Base-by-base conservation (phyloP, 2,888 invertebrate genomes). In the Thalpophila matura region DNA sequence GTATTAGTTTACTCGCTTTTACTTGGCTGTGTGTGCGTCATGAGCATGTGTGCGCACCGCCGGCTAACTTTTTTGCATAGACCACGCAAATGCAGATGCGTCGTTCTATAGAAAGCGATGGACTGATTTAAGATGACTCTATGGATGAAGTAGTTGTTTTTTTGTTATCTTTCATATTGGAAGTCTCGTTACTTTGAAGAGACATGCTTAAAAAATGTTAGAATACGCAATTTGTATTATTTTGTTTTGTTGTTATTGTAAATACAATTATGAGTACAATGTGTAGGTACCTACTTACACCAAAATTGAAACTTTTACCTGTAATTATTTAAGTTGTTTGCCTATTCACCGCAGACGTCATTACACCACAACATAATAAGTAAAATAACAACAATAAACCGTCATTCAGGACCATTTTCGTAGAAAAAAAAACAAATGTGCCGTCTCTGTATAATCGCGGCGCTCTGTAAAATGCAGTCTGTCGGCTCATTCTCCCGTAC, bases 1-100 rank as follows among this genome's bases (percentile, higher is more conserved):
- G 95, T 95, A 95, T 95, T 95, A 95, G 95, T 95, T 95, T 94
- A 94, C 95, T 89, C 91, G 92, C 93, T 91, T 90, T 91, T 89
- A 89, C 89, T 86, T 79, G 84, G 79, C 85, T 89, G 86, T 92
- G 92, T 87, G 90, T 84, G 84, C 64, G 76, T 74, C 50, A 43
- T 69, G 45, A 80, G 84, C 84, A 83, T 90, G 93, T 93, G 93
- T 90, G 92, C 87, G 83, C 74, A 76, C 74, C 81, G 84, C 91
- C 89, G 92, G 87, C 86, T 92, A 94, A 94, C 94, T 94, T 94
- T 89, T 87, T 89, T 85, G 84, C 90, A 89, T 87, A 94, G 94
- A 93, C 84, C 83, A 76, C 45, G 79, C 79, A 86, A 81, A 81
- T 82, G 82, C 84, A 91, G 89, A 91, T 83, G 81, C 60, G 51